Conservation (phyloP, 1,140 invertebrate species). For the Ctenoplectra terminalis region DNA sequence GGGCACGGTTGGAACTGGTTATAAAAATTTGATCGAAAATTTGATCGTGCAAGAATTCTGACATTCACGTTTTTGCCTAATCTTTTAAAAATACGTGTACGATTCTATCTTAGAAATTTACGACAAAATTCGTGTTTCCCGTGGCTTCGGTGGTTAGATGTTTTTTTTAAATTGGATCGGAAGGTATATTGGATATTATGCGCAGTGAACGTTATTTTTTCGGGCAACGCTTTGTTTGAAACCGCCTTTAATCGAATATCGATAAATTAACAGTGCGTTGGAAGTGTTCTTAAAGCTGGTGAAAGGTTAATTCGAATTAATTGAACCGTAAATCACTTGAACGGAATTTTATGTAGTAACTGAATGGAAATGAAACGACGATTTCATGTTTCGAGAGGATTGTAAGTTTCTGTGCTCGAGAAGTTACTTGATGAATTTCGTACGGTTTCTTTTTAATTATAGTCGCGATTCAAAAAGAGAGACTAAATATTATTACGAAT, state of each 20-base stretch:
- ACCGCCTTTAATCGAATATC: neutral
- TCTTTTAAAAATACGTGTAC: no score
- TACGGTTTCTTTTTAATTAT: neutral
- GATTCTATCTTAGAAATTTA: no score
- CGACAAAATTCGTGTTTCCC: neutral
- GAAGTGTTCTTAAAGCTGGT: neutral
- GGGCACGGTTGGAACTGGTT: no score
- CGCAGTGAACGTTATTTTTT: neutral
- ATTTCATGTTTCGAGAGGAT: neutral
- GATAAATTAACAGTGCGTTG: neutral
- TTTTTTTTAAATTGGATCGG: no score
- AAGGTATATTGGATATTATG: neutral
- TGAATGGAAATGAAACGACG: neutral
- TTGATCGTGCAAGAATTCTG: no score
- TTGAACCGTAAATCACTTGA: neutral
- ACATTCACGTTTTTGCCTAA: no score
- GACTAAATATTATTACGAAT: no score
- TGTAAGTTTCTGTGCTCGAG: neutral
- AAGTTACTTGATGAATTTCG: neutral
- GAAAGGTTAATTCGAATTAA: neutral
- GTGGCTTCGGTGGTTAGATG: neutral
- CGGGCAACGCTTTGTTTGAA: no score
- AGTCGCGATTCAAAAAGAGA: no score
- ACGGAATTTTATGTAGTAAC: neutral
- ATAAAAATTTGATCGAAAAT: neutral